Evolutionary conservation across 2,113 vertebrate species (phyloP).

Genomic region (Oreotragus oreotragus): DNA sequence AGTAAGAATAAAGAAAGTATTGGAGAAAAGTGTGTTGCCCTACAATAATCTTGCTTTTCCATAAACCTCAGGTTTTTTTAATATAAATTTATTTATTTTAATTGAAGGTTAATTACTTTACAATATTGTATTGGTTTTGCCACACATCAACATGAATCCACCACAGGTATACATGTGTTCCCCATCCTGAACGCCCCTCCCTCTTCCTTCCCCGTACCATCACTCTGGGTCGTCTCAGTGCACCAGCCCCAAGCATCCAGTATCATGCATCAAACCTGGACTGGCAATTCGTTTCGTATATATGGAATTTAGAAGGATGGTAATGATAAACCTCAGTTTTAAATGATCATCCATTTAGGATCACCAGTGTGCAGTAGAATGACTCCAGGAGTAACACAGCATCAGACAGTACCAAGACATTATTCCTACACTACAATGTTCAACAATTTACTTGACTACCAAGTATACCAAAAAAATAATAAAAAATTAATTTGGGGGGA

Average conservation of each 20-base stretch:
- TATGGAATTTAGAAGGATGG: too few relatives aligned
- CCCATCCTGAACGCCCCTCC: too few relatives aligned
- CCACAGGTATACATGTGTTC: too few relatives aligned
- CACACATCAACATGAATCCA: too few relatives aligned
- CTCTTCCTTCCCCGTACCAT: too few relatives aligned
- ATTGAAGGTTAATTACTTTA: too few relatives aligned
- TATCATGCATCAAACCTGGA: too few relatives aligned
- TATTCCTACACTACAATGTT: neutral
- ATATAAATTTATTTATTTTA: too few relatives aligned
- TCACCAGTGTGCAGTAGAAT: neutral
- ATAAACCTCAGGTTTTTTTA: neutral
- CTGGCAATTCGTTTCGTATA: too few relatives aligned
- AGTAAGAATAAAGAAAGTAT: neutral
- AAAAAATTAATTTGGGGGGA: neutral
- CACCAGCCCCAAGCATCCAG: too few relatives aligned
- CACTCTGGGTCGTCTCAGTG: too few relatives aligned
- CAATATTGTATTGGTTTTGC: too few relatives aligned
- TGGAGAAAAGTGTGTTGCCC: neutral
- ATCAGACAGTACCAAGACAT: neutral
- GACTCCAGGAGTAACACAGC: neutral
- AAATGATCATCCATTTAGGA: conserved; percentile 9
- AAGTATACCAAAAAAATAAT: conserved; percentile 13
- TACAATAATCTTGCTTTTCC: neutral
- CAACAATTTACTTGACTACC: neutral
- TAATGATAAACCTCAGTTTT: neutral